Evolutionary conservation across 2,113 vertebrate genomes (phyloP).

Genomic region (Thryonomys swinderianus): DNA sequence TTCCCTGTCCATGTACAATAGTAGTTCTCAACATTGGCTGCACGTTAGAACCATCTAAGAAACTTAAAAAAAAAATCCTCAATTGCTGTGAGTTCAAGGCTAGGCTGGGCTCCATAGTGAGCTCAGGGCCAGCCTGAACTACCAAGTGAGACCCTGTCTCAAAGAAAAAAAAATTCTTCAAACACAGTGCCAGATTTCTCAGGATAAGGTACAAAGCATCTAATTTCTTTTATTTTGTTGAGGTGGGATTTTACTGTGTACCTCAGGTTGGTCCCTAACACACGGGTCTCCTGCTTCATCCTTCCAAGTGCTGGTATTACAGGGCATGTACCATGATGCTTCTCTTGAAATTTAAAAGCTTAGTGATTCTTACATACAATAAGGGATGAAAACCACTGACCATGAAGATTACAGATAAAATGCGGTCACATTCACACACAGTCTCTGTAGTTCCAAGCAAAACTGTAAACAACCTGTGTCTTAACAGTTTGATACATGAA

Average conservation of each 20-base stretch:
- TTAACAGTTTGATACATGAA: slow-evolving; percentile 28
- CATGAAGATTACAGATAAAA: slow-evolving; percentile 59
- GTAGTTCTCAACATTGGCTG: slow-evolving; percentile 22
- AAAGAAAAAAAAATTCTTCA: background rate
- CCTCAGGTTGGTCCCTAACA: background rate
- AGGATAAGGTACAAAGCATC: background rate
- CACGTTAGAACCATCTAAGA: slow-evolving; percentile 5
- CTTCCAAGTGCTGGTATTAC: background rate
- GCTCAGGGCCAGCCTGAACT: too few species aligned
- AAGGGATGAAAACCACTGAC: slow-evolving; percentile 35
- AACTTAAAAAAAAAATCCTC: slow-evolving; percentile 64
- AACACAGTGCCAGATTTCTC: slow-evolving; percentile 21
- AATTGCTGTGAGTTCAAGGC: too few species aligned
- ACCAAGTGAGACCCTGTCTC: too few species aligned
- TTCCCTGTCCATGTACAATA: background rate
- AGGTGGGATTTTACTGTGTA: background rate
- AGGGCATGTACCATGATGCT: background rate
- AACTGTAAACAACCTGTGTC: slow-evolving; percentile 5
- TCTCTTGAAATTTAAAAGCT: background rate
- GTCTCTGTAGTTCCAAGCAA: slow-evolving; percentile 41
- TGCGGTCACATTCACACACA: slow-evolving; percentile 30
- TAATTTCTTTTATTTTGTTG: background rate
- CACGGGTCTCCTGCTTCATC: background rate
- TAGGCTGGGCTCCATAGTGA: too few species aligned
- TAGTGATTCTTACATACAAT: slow-evolving; percentile 39